Evolutionary conservation across 2,888 invertebrate genomes (phyloP).

Genomic region (Spisula solida): DNA sequence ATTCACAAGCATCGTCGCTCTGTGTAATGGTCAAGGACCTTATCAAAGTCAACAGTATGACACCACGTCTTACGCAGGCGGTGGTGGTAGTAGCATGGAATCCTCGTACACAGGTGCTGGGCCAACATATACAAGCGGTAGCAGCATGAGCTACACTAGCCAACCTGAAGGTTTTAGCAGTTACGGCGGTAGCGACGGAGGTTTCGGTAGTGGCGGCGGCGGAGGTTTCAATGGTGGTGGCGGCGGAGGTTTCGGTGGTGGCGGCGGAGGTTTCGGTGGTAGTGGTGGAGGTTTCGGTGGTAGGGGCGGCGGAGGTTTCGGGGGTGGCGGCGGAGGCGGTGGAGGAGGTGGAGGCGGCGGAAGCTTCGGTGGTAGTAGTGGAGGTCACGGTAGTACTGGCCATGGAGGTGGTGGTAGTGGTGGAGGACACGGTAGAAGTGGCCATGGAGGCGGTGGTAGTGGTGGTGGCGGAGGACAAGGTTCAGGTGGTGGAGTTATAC

Average conservation of each 20-base stretch:
- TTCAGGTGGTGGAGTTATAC: too few species aligned
- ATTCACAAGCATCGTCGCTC: background rate
- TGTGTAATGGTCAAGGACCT: conserved; percentile 12
- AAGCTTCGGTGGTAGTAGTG: too few species aligned
- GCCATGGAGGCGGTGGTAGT: background rate
- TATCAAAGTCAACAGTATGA: background rate
- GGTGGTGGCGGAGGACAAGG: background rate
- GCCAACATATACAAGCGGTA: background rate
- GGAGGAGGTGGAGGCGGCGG: background rate
- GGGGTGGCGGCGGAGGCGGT: background rate
- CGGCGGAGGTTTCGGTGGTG: background rate
- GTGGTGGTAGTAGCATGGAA: background rate
- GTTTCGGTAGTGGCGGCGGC: background rate
- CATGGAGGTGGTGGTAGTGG: background rate
- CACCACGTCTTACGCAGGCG: background rate
- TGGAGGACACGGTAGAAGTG: background rate
- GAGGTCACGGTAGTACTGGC: background rate
- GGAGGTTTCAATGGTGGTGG: background rate
- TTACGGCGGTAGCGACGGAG: background rate
- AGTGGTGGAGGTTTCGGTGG: background rate
- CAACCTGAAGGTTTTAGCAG: background rate
- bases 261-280: background rate
- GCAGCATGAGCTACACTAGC: background rate
- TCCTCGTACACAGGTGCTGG: background rate
- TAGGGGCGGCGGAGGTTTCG: background rate